These are phyloP conservation scores for Dolichopus griseipennis DNA, from an alignment of 2,888 invertebrate genomes.

Conservation along the genomic window DNA sequence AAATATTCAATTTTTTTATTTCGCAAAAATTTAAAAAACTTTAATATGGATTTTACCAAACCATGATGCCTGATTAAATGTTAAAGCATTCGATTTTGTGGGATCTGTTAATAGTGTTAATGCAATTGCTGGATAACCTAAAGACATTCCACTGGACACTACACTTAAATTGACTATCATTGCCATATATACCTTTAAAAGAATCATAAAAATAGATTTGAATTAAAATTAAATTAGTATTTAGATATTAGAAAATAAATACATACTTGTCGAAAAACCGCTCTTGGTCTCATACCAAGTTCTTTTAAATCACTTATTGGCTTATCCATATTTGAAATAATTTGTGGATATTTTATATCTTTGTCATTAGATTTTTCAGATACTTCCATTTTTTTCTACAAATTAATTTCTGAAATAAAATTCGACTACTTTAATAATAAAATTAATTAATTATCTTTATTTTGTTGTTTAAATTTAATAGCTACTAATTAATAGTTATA, in stretches of 20 bases:
- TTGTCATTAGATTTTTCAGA: too few relatives aligned
- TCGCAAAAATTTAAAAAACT: background rate
- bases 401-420: too few relatives aligned
- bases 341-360: too few relatives aligned
- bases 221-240: too few relatives aligned
- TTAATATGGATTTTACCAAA: constrained; percentile 29
- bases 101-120: constrained; percentile 30
- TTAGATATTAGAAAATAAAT: too few relatives aligned
- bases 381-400: too few relatives aligned
- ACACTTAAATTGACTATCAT: constrained; percentile 38
- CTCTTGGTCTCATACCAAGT: constrained; percentile 34
- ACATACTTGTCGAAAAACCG: constrained; percentile 33
- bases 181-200: constrained; percentile 32
- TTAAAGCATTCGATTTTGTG: constrained; percentile 31
- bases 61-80: constrained; percentile 35
- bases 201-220: too few relatives aligned
- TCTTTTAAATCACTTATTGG: constrained; percentile 23
- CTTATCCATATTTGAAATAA: too few relatives aligned
- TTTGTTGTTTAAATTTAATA: too few relatives aligned
- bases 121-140: constrained; percentile 39
- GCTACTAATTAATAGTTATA: too few relatives aligned
- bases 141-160: constrained; percentile 35
- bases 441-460: too few relatives aligned
- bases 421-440: too few relatives aligned
- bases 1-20: background rate